These are phyloP conservation scores for Tragelaphus scriptus DNA, from an alignment of 2,113 vertebrate species.

Conservation along the genomic window DNA sequence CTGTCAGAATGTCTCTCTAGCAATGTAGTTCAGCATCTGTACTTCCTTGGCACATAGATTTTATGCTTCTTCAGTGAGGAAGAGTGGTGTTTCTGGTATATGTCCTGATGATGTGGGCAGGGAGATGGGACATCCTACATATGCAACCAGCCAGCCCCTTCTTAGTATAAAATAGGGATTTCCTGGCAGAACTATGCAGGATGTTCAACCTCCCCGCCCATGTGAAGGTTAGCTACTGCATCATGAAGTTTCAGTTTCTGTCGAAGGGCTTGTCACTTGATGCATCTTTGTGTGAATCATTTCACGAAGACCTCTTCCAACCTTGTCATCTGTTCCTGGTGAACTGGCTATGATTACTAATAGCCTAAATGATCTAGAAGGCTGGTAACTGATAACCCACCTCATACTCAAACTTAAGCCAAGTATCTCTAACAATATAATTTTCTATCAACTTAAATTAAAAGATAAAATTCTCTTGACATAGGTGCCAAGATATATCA, in stretches of 20 bases:
- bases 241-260: not conserved
- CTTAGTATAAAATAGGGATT: conserved; percentile 54
- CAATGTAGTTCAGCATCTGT: not conserved
- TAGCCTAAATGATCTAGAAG: not conserved
- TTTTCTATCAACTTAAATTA: not conserved
- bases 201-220: conserved; percentile 63
- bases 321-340: not conserved
- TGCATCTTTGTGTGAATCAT: not conserved
- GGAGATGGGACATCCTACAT: conserved; percentile 71
- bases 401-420: not conserved
- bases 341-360: not conserved
- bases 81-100: not conserved
- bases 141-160: conserved; percentile 56
- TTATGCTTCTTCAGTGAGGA: not conserved
- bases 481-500: not conserved
- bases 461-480: not conserved
- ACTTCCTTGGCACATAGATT: not conserved
- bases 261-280: not conserved
- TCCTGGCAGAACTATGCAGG: conserved; percentile 71
- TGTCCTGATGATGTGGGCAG: conserved; percentile 19
- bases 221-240: not conserved
- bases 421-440: not conserved
- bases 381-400: not conserved
- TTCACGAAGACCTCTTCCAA: not conserved
- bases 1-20: not conserved